These are phyloP conservation scores for Pachyrhynchus sulphureomaculatus DNA, from an alignment of 1,140 invertebrate species.

Conservation along the genomic window DNA sequence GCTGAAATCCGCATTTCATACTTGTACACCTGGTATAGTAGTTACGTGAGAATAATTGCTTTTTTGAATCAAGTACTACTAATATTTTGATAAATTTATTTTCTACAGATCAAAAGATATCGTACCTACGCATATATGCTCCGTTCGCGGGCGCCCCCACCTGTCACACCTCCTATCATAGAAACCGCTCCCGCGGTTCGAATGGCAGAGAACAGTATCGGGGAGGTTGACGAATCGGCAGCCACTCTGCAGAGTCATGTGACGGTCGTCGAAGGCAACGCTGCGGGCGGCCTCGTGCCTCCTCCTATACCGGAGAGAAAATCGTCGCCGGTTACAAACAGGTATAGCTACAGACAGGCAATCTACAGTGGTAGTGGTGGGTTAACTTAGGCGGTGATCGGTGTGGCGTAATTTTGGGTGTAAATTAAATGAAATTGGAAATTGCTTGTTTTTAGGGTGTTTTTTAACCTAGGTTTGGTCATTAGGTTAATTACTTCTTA, in stretches of 20 bases:
- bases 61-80: no score
- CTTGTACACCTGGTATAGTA: no score
- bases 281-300: constrained; percentile 47
- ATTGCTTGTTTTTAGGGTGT: no score
- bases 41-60: no score
- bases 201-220: constrained; percentile 68
- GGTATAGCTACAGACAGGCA: constrained; percentile 79
- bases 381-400: constrained; percentile 13
- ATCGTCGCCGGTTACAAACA: constrained; percentile 62
- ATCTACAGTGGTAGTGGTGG: constrained; percentile 66
- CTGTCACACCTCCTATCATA: constrained; percentile 56
- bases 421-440: no score
- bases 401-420: constrained; percentile 15
- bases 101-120: constrained; percentile 54
- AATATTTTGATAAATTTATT: no score
- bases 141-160: constrained; percentile 69
- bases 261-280: constrained; percentile 47
- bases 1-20: no score
- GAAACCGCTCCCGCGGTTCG: constrained; percentile 59
- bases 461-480: no score
- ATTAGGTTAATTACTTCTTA: no score
- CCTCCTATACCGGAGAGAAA: constrained; percentile 56
- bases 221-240: constrained; percentile 72
- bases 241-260: constrained; percentile 37
- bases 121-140: constrained; percentile 82